Conservation (phyloP, 2,888 invertebrate species). For the Carterocephalus palaemon region DNA sequence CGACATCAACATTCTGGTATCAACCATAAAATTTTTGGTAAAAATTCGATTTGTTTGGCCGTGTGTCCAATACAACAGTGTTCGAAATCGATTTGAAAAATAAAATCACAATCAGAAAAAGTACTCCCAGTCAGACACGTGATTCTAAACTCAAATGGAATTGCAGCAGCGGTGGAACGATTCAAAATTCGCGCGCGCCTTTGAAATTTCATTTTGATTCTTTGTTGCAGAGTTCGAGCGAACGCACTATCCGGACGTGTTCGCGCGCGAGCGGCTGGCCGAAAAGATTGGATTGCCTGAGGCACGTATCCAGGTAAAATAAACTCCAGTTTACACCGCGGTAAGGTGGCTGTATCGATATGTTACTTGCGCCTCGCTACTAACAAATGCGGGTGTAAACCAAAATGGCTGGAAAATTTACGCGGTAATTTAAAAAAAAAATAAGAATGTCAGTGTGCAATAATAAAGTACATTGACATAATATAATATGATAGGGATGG, state of each 20-base stretch:
- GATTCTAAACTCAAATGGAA: constrained; percentile 29
- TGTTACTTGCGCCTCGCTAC: constrained; percentile 32
- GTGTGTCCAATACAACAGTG: too few relatives aligned
- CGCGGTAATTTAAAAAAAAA: constrained; percentile 12
- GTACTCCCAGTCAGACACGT: constrained; percentile 20
- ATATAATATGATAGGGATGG: constrained; percentile 14
- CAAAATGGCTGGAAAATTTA: constrained; percentile 24
- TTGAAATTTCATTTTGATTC: constrained; percentile 35
- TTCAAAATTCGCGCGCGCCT: constrained; percentile 31
- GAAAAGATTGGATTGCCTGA: constrained; percentile 99
- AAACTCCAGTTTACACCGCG: constrained; percentile 73
- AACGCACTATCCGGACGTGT: constrained; percentile 98
- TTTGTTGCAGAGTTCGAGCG: constrained; percentile 91
- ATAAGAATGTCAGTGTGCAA: constrained; percentile 7
- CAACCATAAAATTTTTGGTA: too few relatives aligned
- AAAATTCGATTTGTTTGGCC: too few relatives aligned
- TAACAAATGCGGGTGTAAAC: constrained; percentile 32
- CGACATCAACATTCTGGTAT: too few relatives aligned
- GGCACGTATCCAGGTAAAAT: constrained; percentile 99
- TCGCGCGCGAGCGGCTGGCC: constrained; percentile 96
- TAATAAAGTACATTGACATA: constrained; percentile 8
- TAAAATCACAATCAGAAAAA: constrained; percentile 7
- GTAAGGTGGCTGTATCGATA: constrained; percentile 60
- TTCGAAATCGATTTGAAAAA: constrained; percentile 23
- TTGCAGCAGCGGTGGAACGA: constrained; percentile 17